Percentiles rank a stretch among this genome's conserved stretches.
phyloP scores from a whole-genome alignment of 2,888 invertebrate genomes.

The Tholera decimalis region DNA sequence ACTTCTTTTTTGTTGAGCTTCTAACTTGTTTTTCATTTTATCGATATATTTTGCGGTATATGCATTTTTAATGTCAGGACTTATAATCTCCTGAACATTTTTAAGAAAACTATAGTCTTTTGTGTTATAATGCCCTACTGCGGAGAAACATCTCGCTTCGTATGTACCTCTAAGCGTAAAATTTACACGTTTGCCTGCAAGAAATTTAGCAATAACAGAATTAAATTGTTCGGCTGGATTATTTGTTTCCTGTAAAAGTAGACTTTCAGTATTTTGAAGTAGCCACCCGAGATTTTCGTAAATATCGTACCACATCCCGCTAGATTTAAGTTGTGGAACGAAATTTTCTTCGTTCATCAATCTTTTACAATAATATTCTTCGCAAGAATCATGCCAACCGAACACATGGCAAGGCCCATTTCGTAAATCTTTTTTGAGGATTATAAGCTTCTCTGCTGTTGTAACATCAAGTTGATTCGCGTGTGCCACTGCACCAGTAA shows the following conservation, averaged over 20 bases:
- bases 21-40: too few relatives aligned
- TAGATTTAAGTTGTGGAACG: background rate
- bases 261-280: background rate
- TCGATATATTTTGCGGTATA: too few relatives aligned
- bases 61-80: too few relatives aligned
- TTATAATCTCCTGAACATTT: too few relatives aligned
- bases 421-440: background rate
- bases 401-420: slow-evolving; percentile 2
- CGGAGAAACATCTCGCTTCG: slow-evolving; percentile 1
- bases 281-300: background rate
- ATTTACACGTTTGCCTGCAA: background rate
- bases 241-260: background rate
- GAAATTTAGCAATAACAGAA: background rate
- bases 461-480: background rate
- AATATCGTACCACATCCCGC: background rate
- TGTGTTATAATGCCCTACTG: slow-evolving; percentile 3
- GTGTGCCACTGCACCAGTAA: slow-evolving; percentile 1
- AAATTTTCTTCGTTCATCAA: background rate
- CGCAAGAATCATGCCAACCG: background rate
- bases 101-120: too few relatives aligned
- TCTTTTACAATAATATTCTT: background rate
- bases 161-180: background rate
- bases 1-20: too few relatives aligned
- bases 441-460: background rate
- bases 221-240: background rate